phyloP scores from a whole-genome alignment of 1,140 invertebrate genomes.

The Drosophila arawakana region DNA sequence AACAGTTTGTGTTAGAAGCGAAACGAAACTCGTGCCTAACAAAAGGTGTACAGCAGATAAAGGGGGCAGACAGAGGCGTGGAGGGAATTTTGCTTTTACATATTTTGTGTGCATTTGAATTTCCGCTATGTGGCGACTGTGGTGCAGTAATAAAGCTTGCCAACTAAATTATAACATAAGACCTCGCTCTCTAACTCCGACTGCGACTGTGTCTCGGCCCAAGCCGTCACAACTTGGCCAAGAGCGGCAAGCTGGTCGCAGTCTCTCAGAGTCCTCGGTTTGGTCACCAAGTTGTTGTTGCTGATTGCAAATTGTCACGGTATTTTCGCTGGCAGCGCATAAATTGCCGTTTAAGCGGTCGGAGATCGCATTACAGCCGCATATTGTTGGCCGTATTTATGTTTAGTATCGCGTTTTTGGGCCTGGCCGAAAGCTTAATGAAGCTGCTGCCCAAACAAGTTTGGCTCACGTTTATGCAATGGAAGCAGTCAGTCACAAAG shows the following conservation, averaged over 20 bases:
- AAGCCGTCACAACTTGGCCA: constrained; percentile 8
- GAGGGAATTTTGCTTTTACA: constrained; percentile 49
- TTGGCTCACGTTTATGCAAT: constrained; percentile 47
- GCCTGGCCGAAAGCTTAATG: constrained; percentile 62
- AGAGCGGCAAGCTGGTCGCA: constrained; percentile 1
- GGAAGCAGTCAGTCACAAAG: not conserved
- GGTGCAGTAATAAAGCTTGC: constrained; percentile 74
- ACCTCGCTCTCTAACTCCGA: constrained; percentile 7
- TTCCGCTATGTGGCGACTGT: constrained; percentile 69
- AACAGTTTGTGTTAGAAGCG: constrained; percentile 65
- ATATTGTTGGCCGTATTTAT: constrained; percentile 63
- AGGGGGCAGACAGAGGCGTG: not conserved
- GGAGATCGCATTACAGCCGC: constrained; percentile 39
- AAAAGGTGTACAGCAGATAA: constrained; percentile 47
- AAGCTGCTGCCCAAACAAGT: constrained; percentile 47
- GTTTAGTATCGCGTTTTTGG: constrained; percentile 47
- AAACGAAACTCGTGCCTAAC: constrained; percentile 66
- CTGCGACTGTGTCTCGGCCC: not conserved
- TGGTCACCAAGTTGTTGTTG: constrained; percentile 35
- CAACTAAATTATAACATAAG: constrained; percentile 80
- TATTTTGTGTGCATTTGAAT: constrained; percentile 81
- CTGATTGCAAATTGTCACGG: constrained; percentile 83
- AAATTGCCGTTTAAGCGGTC: constrained; percentile 72
- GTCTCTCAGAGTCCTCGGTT: constrained; percentile 24
- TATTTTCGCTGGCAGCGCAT: constrained; percentile 80